These are phyloP conservation scores for Pangasianodon hypophthalmus DNA, from an alignment of 2,113 vertebrate species.

Conservation along the genomic window DNA sequence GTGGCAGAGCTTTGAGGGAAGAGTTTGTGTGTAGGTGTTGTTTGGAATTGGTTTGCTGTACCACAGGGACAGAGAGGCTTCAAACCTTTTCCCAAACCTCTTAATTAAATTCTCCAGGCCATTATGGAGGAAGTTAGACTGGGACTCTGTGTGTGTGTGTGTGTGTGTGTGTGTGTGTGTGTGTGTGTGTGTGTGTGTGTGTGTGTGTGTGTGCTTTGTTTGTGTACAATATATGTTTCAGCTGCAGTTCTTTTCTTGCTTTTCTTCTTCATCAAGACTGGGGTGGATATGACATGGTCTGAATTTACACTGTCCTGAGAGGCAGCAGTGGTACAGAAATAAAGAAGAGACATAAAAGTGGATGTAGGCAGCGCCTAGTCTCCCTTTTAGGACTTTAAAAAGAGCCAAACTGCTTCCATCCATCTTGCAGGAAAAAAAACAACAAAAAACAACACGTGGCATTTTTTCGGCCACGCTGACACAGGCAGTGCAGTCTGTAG, in stretches of 20 bases:
- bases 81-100: background rate
- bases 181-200: background rate
- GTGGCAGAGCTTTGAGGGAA: conserved; percentile 5
- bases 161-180: background rate
- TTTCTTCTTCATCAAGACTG: conserved; percentile 2
- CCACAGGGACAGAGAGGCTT: background rate
- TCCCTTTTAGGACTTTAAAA: background rate
- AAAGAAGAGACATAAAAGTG: background rate
- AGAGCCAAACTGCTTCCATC: conserved; percentile 19
- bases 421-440: background rate
- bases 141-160: background rate
- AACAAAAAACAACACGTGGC: background rate
- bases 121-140: background rate
- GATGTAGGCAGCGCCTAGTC: background rate
- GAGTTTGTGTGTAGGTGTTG: conserved; percentile 15
- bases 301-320: conserved; percentile 16
- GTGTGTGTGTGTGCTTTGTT: background rate
- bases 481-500: too few species aligned
- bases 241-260: background rate
- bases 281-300: conserved; percentile 24
- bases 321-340: background rate
- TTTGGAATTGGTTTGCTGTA: conserved; percentile 18
- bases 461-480: background rate
- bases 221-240: background rate
- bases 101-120: background rate